phyloP scores from a whole-genome alignment of 2,797 vertebrate species.

The Megaceryle alcyon region DNA sequence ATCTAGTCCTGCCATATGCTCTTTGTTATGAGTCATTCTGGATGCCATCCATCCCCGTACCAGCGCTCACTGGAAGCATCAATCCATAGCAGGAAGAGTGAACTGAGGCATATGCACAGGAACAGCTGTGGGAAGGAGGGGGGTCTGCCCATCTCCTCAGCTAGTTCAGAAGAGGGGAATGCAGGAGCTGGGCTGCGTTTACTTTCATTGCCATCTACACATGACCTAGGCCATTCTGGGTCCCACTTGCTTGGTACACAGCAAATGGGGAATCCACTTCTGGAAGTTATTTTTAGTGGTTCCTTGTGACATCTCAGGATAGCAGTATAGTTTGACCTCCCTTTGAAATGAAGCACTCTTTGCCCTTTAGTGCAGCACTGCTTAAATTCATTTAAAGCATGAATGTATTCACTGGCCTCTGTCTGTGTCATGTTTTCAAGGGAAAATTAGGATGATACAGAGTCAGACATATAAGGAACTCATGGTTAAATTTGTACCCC shows the following conservation, averaged over 20 bases:
- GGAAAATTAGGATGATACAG: not conserved
- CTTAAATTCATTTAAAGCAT: conserved; percentile 27
- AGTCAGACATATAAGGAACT: not conserved
- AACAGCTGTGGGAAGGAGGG: conserved; percentile 2
- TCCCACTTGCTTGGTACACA: not conserved
- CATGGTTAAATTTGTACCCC: not conserved
- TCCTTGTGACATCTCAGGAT: not conserved
- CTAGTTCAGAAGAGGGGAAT: not conserved
- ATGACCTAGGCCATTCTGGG: not conserved
- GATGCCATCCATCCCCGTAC: conserved; percentile 45
- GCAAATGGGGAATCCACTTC: not conserved
- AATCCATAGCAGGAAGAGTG: conserved; percentile 17
- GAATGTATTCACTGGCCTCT: not conserved
- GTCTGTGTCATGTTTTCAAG: not conserved
- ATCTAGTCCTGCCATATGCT: conserved; percentile 51
- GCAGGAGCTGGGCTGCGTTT: not conserved
- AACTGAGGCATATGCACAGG: conserved; percentile 8
- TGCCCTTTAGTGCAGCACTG: not conserved
- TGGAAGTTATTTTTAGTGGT: not conserved
- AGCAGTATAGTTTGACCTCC: not conserved
- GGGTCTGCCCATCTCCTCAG: not conserved
- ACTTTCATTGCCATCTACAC: not conserved
- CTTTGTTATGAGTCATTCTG: conserved; percentile 68
- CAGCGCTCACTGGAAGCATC: conserved; percentile 33
- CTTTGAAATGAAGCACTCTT: not conserved